A percentile compares a stretch with the other conserved stretches of the same genome.
Conservation (phyloP, 2,797 vertebrate genomes). For the Euphonia xanthogaster region DNA sequence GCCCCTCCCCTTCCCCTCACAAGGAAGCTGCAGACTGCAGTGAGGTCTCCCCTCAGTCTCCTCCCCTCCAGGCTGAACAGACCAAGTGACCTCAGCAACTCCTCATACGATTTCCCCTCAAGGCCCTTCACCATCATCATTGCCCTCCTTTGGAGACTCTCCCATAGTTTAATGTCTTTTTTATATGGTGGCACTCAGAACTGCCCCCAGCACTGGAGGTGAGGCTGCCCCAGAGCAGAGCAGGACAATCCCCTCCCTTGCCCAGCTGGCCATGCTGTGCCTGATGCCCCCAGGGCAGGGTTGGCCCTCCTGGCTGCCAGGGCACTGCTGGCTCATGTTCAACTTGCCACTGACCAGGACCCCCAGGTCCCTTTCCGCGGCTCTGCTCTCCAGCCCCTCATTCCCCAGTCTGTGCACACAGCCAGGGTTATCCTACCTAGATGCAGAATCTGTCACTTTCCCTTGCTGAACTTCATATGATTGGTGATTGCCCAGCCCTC, state of each 20-base stretch:
- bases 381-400: accelerated
- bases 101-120: accelerated
- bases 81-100: accelerated
- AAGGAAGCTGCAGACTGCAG: accelerated
- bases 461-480: not conserved
- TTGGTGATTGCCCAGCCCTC: not conserved
- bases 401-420: accelerated
- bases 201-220: not conserved
- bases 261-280: accelerated
- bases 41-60: not conserved
- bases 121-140: accelerated
- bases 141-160: not conserved
- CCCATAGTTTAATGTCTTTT: accelerated
- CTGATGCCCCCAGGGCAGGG: not conserved
- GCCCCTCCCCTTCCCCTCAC: not conserved
- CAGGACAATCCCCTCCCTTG: not conserved
- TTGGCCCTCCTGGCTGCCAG: not conserved
- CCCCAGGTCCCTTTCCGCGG: accelerated
- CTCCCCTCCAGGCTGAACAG: not conserved
- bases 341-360: accelerated
- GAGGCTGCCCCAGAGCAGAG: not conserved
- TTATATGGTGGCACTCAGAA: accelerated
- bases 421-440: not conserved
- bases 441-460: not conserved
- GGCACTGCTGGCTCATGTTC: accelerated